Percentiles rank a stretch among this genome's conserved stretches.
Conservation (phyloP, 2,797 vertebrate genomes). For the Sebastes oblongus region DNA sequence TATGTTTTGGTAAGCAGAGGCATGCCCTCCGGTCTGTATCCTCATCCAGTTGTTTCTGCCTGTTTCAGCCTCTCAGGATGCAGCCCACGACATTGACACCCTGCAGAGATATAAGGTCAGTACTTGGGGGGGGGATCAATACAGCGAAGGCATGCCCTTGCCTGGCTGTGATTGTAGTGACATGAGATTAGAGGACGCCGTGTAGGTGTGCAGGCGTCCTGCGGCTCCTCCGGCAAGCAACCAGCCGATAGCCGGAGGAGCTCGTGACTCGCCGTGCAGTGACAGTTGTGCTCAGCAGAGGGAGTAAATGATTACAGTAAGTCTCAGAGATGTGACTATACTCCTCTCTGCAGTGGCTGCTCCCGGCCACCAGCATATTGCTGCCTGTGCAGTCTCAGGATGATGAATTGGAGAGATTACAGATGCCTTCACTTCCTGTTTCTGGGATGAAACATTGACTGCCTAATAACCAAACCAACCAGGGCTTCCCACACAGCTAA, state of each 20-base stretch:
- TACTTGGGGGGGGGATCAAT: constrained; percentile 54
- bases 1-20: neutral
- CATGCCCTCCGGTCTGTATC: constrained; percentile 9
- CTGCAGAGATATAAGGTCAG: constrained; percentile 88
- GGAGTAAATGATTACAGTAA: constrained; percentile 67
- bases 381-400: constrained; percentile 63
- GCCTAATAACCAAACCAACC: constrained; percentile 35
- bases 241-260: constrained; percentile 31
- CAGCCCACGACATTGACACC: constrained; percentile 89
- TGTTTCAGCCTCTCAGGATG: constrained; percentile 92
- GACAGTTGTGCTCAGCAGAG: constrained; percentile 67
- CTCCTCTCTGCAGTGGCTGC: constrained; percentile 65
- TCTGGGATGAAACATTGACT: constrained; percentile 41
- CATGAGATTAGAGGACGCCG: constrained; percentile 51
- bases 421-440: constrained; percentile 50
- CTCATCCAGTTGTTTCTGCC: constrained; percentile 43
- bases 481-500: constrained; percentile 15
- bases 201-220: constrained; percentile 9
- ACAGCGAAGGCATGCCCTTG: constrained; percentile 32
- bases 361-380: constrained; percentile 49
- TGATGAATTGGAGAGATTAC: constrained; percentile 60
- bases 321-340: constrained; percentile 40
- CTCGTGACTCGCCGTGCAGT: constrained; percentile 57
- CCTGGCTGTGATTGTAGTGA: constrained; percentile 26
- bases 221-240: neutral